These are phyloP conservation scores for Phenganax subtilis DNA, from an alignment of 92 coral and sea anemone species.

Conservation along the genomic window DNA sequence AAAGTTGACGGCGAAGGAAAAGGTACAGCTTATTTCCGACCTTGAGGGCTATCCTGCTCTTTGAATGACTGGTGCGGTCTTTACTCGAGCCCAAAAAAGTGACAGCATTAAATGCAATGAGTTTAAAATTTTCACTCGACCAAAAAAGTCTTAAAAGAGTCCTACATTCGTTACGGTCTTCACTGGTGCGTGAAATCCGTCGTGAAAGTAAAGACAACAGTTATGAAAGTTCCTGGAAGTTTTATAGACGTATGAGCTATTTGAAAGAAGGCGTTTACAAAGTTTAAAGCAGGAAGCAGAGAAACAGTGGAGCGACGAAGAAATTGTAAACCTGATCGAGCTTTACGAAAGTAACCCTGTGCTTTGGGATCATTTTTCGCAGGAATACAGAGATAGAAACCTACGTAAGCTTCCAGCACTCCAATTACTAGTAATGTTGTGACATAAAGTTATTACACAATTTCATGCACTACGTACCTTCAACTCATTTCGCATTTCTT, in stretches of 20 bases:
- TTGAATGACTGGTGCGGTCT: conserved; percentile 29
- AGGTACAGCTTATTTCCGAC: conserved; percentile 34
- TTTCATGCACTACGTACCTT: too few relatives aligned
- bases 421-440: too few relatives aligned
- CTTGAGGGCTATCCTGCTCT: conserved; percentile 25
- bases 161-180: conserved; percentile 44
- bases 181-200: conserved; percentile 35
- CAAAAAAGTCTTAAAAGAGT: conserved; percentile 38
- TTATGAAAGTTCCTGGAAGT: conserved; percentile 46
- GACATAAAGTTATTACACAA: too few relatives aligned
- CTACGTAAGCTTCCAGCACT: neutral
- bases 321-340: neutral
- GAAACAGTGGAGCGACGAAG: conserved; percentile 15
- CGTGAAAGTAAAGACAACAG: conserved; percentile 27
- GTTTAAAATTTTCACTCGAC: conserved; percentile 29
- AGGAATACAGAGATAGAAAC: conserved; percentile 18
- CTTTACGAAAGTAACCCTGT: neutral
- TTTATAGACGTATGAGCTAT: conserved; percentile 39
- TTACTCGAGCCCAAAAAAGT: conserved; percentile 37
- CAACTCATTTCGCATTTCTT: too few relatives aligned
- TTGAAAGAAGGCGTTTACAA: conserved; percentile 41
- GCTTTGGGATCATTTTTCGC: conserved; percentile 1
- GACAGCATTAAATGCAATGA: conserved; percentile 32
- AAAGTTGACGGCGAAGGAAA: conserved; percentile 35
- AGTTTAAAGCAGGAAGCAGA: conserved; percentile 31